These are phyloP conservation scores for Mercenaria mercenaria DNA, from an alignment of 1,140 invertebrate species.

Conservation along the genomic window DNA sequence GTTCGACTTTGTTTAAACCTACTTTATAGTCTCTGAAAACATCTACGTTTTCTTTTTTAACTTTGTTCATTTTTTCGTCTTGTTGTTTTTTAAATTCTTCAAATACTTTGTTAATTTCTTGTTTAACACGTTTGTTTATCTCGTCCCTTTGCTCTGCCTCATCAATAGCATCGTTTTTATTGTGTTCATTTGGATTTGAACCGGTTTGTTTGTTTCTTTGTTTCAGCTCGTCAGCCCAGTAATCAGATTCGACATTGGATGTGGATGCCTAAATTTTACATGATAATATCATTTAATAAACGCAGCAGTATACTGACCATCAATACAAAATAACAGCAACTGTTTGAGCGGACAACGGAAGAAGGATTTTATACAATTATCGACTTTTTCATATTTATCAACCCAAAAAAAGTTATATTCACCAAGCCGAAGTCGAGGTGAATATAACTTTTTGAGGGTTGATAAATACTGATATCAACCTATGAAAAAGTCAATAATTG, in stretches of 20 bases:
- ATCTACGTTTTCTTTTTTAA: neutral
- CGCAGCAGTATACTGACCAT: too few relatives aligned
- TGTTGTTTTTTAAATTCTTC: slow-evolving; percentile 54
- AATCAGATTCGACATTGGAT: neutral
- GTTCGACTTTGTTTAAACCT: neutral
- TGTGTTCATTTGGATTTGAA: neutral
- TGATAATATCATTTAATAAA: too few relatives aligned
- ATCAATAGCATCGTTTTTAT: neutral
- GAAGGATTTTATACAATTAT: too few relatives aligned
- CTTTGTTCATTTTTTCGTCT: neutral
- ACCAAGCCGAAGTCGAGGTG: too few relatives aligned
- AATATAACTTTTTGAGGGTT: too few relatives aligned
- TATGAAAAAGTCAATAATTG: too few relatives aligned
- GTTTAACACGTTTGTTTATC: neutral
- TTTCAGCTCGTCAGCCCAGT: neutral
- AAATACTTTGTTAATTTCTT: slow-evolving; percentile 55
- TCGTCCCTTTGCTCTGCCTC: neutral
- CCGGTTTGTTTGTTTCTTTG: neutral
- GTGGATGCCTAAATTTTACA: neutral
- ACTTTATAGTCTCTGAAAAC: slow-evolving; percentile 18
- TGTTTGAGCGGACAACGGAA: too few relatives aligned
- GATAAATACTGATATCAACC: too few relatives aligned
- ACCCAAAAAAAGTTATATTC: too few relatives aligned
- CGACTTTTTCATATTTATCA: too few relatives aligned
- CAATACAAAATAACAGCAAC: too few relatives aligned